Conservation (phyloP, 1,140 invertebrate genomes). For the Conus betulinus region DNA sequence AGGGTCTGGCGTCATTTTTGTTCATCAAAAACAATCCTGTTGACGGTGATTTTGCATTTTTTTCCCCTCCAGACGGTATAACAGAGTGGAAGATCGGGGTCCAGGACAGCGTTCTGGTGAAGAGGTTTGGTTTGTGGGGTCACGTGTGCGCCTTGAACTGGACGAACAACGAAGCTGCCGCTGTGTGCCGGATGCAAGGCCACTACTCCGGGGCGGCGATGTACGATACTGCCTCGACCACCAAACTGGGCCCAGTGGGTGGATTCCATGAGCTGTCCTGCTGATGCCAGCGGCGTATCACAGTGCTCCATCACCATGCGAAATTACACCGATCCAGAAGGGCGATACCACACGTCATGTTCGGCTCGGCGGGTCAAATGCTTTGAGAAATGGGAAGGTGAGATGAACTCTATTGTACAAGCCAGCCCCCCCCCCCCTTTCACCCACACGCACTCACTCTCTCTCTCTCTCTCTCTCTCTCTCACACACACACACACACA, state of each 20-base stretch:
- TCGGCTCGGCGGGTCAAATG: background rate
- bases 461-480: too few relatives aligned
- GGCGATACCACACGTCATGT: background rate
- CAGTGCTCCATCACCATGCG: background rate
- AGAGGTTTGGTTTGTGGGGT: constrained; percentile 16
- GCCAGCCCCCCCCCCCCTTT: too few relatives aligned
- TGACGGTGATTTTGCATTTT: background rate
- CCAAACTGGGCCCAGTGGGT: background rate
- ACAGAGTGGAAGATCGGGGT: background rate
- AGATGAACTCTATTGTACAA: background rate
- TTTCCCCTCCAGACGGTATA: background rate
- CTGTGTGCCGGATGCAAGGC: background rate
- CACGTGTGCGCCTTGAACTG: background rate
- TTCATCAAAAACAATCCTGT: too few relatives aligned
- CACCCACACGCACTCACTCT: too few relatives aligned
- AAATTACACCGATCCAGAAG: background rate
- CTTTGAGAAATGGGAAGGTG: background rate
- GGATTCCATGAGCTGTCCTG: background rate
- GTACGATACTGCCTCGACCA: background rate
- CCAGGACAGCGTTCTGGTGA: background rate
- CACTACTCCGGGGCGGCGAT: background rate
- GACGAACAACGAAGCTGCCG: background rate
- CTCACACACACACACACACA: too few relatives aligned
- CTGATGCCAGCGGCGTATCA: background rate
- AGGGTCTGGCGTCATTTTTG: too few relatives aligned